Base-by-base conservation (phyloP, 2,888 invertebrate species). In the Calliopum simillimum region DNA sequence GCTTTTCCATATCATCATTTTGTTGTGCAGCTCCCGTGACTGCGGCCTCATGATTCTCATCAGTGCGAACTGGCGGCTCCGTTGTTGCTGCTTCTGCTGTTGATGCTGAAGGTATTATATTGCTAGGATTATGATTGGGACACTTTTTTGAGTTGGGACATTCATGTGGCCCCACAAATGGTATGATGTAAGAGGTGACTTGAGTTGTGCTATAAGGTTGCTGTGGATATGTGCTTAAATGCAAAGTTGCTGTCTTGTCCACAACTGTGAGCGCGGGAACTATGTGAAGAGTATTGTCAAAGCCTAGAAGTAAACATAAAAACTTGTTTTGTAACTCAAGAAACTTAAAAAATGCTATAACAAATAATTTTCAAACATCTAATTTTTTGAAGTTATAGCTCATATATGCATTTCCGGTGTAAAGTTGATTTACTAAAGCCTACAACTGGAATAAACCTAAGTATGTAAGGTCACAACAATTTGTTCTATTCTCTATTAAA, bases 131-230 rank as follows among this genome's bases (percentile, higher is more conserved):
- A 72, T 84, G 83, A 73, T 86, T 86, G 3, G 86, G 86, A 53
- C 86, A 86, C 64, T 83, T 82, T 75, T 86, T 84, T 3, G 86
- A 84, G 72, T 85, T 84, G 44, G 86, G 85, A 62, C 86, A 86
- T 74, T 86, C 86, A 68, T 86, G 86, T 0, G 86, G 86, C 0
- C 86, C 86, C 25, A 86, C 84, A 74, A 86, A 86, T 2, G 86
- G 86, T 75, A 86, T 85, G 53, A 86, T 84, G 71, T 84, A 86
- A 69, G 86, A 86, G 49, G 86, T 86, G 46, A 86, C 85, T 77
- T 85, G 82, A 43, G 80, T 82, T 58, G 81, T 80, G 77, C 82
- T 82, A 71, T 84, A 86, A 44, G 76, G 77, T 51, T 78, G 78
- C 70, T 81, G 75, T 8, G 80, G 78, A 33, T 79, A 78, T 5